Evolutionary conservation across 2,888 invertebrate species (phyloP).

Genomic region (Tetropium fuscum): DNA sequence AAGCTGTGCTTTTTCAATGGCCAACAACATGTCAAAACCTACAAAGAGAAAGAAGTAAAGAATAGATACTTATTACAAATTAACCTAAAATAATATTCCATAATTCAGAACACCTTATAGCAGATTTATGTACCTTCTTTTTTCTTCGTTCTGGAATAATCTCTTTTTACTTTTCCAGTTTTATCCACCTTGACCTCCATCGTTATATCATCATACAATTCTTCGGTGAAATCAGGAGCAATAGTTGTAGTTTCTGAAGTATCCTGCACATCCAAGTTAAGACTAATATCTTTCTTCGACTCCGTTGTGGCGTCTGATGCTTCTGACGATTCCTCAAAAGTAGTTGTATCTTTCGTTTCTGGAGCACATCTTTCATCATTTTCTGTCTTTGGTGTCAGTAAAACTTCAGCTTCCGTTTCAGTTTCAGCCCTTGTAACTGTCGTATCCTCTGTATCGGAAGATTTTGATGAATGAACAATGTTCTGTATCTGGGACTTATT

Average conservation of each 20-base stretch:
- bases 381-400: constrained; percentile 36
- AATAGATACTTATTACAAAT: too few species aligned
- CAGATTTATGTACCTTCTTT: constrained; percentile 59
- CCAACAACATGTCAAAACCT: constrained; percentile 64
- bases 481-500: constrained; percentile 61
- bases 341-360: constrained; percentile 39
- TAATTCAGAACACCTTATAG: too few species aligned
- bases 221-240: constrained; percentile 55
- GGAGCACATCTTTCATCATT: constrained; percentile 36
- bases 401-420: too few species aligned
- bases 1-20: constrained; percentile 61
- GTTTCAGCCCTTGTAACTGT: constrained; percentile 25
- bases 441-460: constrained; percentile 26
- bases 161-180: constrained; percentile 72
- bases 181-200: constrained; percentile 73
- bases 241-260: constrained; percentile 39
- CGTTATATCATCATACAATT: constrained; percentile 69
- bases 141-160: constrained; percentile 70
- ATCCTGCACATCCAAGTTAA: constrained; percentile 49
- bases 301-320: constrained; percentile 33
- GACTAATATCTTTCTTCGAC: constrained; percentile 37
- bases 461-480: constrained; percentile 56
- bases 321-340: constrained; percentile 39
- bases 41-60: constrained; percentile 6
- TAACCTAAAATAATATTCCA: too few species aligned